Conservation (phyloP, 2,113 vertebrate species). For the Lipophrys pholis region DNA sequence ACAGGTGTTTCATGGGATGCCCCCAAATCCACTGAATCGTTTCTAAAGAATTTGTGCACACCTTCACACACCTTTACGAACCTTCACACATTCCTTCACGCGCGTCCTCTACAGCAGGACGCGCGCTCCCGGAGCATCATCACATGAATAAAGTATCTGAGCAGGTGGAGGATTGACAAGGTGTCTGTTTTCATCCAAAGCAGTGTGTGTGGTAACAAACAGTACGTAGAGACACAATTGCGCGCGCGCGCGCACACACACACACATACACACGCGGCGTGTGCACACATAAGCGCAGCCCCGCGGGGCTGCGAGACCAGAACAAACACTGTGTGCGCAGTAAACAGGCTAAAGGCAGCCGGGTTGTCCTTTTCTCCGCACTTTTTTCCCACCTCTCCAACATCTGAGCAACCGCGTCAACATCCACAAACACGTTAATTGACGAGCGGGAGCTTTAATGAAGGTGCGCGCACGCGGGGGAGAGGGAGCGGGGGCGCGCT, state of each 20-base stretch:
- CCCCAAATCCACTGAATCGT: too few relatives aligned
- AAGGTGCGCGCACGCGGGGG: conserved; percentile 90
- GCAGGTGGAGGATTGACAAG: too few relatives aligned
- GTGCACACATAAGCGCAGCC: not conserved
- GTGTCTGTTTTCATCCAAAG: not conserved
- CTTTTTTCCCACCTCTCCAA: conserved; percentile 83
- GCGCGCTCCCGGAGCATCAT: too few relatives aligned
- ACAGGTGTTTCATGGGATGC: too few relatives aligned
- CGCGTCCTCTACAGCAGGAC: too few relatives aligned
- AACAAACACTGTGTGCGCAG: conserved; percentile 60
- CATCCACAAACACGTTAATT: conserved; percentile 98
- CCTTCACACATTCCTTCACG: too few relatives aligned
- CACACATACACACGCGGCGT: not conserved
- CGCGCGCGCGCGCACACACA: not conserved
- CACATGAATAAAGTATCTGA: too few relatives aligned
- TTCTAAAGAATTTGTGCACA: too few relatives aligned
- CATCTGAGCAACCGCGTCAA: conserved; percentile 95
- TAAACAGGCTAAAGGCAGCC: conserved; percentile 87
- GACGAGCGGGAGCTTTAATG: conserved; percentile 92
- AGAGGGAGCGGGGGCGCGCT: conserved; percentile 87
- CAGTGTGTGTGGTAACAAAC: conserved; percentile 7
- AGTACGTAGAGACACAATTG: not conserved
- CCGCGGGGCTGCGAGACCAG: conserved; percentile 17
- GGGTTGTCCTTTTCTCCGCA: conserved; percentile 96
- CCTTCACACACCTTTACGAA: too few relatives aligned